Evolutionary conservation across 2,113 vertebrate species (phyloP), one percentile per base, ranked within the genome.

Genomic region (Eretmochelys imbricata): DNA sequence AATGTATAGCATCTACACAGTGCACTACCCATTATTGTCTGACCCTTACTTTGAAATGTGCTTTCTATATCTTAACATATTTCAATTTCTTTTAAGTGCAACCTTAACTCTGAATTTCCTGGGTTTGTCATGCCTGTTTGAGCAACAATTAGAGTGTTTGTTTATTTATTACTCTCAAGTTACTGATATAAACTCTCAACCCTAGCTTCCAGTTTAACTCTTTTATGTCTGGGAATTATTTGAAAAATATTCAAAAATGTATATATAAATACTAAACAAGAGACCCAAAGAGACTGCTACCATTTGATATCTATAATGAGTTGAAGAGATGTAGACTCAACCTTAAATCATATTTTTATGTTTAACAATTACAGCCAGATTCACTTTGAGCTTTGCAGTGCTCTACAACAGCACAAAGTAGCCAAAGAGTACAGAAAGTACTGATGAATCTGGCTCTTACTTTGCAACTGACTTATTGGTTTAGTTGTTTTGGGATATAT

Each of bases 311-410:
- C 53, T 54, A 54, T 54, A 54, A 22, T 54, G 53, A 54, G 19
- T 8, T 20, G 14, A 54, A 84, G 59, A 0, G 38, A 0, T 76
- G 9, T 31, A n/a, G 11, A 86, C 81, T 42, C 65, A 89, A 85
- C 2, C 62, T 38, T 80, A 82, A 87, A 31, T 87, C 10, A 42
- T 91, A 25, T 82, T 54, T 82, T 79, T 84, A 79, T 82, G 92
- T 57, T 79, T 87, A 93, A 12, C 6, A 80, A 62, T 13, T 35
- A 87, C 3, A n/a, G 22, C 49, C 35, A 53, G 35, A 91, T 88
- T 83, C 48, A 38, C 0, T 69, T 69, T 25, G 38, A 82, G 4
- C 65, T 91, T 53, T 72, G 42, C 42, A 42, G 5, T 42, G 42
- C 42, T 42, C 42, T 42, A 42, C 42, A 42, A 42, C 42, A 42